A percentile compares a stretch with the other conserved stretches of the same genome.
Conservation (phyloP, 1,140 invertebrate species). For the Zaprionus kolodkinae region DNA sequence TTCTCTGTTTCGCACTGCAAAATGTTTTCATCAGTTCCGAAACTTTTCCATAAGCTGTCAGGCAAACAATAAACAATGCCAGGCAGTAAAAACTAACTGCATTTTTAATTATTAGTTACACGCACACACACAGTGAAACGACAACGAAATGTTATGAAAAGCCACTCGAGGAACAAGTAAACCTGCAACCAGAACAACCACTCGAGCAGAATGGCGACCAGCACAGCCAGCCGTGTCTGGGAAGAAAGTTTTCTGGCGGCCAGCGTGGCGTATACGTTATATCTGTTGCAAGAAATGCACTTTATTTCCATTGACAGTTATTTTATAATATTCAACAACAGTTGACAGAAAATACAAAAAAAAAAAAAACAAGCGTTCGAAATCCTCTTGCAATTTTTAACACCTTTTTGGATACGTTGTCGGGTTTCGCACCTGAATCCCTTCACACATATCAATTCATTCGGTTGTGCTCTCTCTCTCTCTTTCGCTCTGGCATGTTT, state of each 20-base stretch:
- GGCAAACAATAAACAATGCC: slow-evolving; percentile 67
- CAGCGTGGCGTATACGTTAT: slow-evolving; percentile 19
- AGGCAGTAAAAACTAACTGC: slow-evolving; percentile 68
- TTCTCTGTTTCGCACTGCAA: slow-evolving; percentile 16
- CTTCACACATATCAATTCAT: slow-evolving; percentile 38
- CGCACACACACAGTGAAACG: slow-evolving; percentile 49
- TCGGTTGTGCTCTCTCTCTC: background rate
- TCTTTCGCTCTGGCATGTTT: background rate
- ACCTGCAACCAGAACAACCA: slow-evolving; percentile 16
- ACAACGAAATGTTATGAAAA: slow-evolving; percentile 52
- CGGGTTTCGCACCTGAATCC: slow-evolving; percentile 19
- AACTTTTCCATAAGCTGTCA: slow-evolving; percentile 65
- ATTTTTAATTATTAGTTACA: slow-evolving; percentile 77
- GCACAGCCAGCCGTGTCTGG: slow-evolving; percentile 7
- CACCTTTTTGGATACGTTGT: slow-evolving; percentile 12
- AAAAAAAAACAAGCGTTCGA: background rate
- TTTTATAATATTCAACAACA: background rate
- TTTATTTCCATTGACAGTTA: background rate
- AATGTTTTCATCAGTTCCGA: slow-evolving; percentile 69
- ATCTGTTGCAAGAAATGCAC: background rate
- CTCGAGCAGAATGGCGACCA: slow-evolving; percentile 9
- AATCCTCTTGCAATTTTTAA: slow-evolving; percentile 36
- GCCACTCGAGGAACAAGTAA: slow-evolving; percentile 37
- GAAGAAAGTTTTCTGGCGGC: slow-evolving; percentile 20
- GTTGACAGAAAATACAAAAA: background rate